Evolutionary conservation across 2,797 vertebrate species (phyloP), one percentile per base, ranked within the genome.

Genomic region (Discoglossus pictus): DNA sequence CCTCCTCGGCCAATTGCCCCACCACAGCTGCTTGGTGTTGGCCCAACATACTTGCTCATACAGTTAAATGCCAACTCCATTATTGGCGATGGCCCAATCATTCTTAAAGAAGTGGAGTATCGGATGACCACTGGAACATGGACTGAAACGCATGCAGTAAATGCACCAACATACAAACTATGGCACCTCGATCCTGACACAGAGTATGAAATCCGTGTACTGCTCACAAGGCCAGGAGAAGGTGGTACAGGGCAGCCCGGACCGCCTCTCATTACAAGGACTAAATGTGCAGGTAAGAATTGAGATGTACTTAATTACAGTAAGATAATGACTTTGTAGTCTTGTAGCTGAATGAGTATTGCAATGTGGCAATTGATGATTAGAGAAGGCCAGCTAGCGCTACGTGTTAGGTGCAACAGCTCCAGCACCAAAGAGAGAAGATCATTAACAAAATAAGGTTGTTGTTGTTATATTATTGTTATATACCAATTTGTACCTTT

Each of bases 181-280:
- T 99, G 96, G 96, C 97, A 99, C 76, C 88, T 99, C 63, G 97
- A 99, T 74, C 97, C 97, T 0, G 97, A 99, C 82, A 99, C 97
- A 0, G 95, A 98, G 53, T 99, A 99, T 1, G 96, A 99, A 83
- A 95, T 99, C 75, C 84, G 94, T 2, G 96, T 99, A 20, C 80
- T 99, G 17, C 91, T 98, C 6, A 99, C 96, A 3, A 86, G 96
- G 56, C 97, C 96, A 0, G 96, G 96, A 0, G 96, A 99, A 82
- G 97, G 97, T 1, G 97, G 97, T 2, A 99, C 96, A 0, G 97
- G 97, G 1, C 92, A 94, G 73, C 75, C 97, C 0, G 97, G 96
- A 25, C 97, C 96, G 0, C 90, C 96, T 0, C 91, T 99, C 9
- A 93, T 99, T 70, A 98, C 96, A 38, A 90, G 96, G 73, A 99